Base-by-base conservation (phyloP, 2,113 vertebrate genomes). In the Plecotus auritus region DNA sequence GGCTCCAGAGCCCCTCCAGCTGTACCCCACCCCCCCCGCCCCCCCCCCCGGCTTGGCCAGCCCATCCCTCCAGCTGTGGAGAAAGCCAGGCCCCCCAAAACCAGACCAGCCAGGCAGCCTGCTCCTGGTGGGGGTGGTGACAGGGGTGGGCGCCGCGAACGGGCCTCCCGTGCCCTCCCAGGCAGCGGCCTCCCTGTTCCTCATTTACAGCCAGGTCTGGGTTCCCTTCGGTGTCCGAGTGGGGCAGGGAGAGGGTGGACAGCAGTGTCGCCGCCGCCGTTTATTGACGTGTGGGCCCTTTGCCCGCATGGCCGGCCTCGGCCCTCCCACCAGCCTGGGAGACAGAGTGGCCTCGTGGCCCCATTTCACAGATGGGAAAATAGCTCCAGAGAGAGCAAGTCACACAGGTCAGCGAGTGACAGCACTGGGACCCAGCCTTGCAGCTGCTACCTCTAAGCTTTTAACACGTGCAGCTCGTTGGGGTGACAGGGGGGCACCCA, bases 1-100 rank as follows among this genome's bases (percentile, higher is more conserved):
- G 72, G 82, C 85, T 95, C 26, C 23, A 66, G 77, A 94, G 66
- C n/a, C 90, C 76, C 90, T 96, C 90, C 97, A 96, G 95, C 93
- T 97, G 89, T 2, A 14, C 26, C 70, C 12, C 49, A 6, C 51
- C 51, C 51, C 18, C 14, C 86, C 56, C 83, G 2, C 56, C 22
- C 8, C 0, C 20, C 54, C 20, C 54, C 40, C 56, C 14, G 59
- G 88, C 70, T 94, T 92, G 82, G 91, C 88, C 74, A 70, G 83
- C 26, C 26, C 16, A 14, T 51, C 67, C 74, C 94, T 90, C 88
- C 95, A 95, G 90, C 95, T 96, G 81, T 90, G 76, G 85, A 49
- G 84, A 80, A 94, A 96, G 32, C 42, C 66, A 90, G 70, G 54
- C 82, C 45, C 51, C 51, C 64, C 59, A 70, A 49, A 91, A 78